Evolutionary conservation across 2,113 vertebrate genomes (phyloP), one percentile per base, ranked within the genome.

Genomic region (Zootoca vivipara): DNA sequence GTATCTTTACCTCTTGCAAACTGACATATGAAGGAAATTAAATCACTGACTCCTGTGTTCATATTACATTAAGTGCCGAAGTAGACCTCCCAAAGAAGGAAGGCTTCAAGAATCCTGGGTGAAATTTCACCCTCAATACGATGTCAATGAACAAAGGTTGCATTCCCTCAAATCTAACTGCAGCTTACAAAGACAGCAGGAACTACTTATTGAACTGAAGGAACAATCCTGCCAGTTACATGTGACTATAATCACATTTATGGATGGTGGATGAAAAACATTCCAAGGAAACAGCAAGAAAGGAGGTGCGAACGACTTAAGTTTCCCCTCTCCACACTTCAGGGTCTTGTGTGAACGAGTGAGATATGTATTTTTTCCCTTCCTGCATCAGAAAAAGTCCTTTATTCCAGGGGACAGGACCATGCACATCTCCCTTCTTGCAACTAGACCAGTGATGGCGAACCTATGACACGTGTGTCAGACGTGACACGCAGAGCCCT

Each of bases 81-180:
- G 8, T 72, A 26, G 12, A n/a, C 75, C 73, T 64, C 28, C 56
- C 24, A 78, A 16, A 79, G 52, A 81, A 81, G 30, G 52, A 81
- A 81, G 30, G 7, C 20, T 46, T 26, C 80, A 33, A 67, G 87
- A 72, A 38, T 67, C 82, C 74, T 69, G 30, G 80, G 6, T 56
- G 10, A n/a, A 80, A 81, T 87, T 89, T 85, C 70, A 20, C 78
- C 78, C 35, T 81, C 77, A 64, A 15, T 35, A 42, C 52, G 56
- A 69, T 86, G 26, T 70, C 85, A 82, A 22, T 10, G 69, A 72
- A 46, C 3, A 1, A 0, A 35, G 40, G 75, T 80, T 70, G 8
- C 40, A 24, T 79, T 92, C 80, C 77, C 30, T 56, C 52, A 65
- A 33, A 35, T 5, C 8, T 46, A 64, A 1, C 73, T 1, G 10